Conservation (phyloP, 1,140 invertebrate genomes). For the Calephelis nemesis region DNA sequence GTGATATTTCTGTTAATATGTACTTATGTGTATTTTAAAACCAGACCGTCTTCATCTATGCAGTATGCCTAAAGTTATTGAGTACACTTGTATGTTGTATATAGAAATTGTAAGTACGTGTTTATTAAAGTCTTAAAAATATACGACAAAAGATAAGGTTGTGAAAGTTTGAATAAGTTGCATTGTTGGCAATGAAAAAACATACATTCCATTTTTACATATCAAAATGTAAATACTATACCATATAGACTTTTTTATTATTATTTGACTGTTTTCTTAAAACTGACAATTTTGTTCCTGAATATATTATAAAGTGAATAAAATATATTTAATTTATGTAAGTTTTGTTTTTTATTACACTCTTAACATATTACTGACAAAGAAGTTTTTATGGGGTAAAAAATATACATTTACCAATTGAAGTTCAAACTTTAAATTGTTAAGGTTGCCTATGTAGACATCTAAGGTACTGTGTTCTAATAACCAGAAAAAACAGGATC, state of each 20-base stretch:
- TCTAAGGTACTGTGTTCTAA: too few species aligned
- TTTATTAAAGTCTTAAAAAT: constrained; percentile 21
- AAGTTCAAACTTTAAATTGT: too few species aligned
- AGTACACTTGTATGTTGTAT: constrained; percentile 22
- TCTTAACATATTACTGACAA: too few species aligned
- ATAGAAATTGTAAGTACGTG: constrained; percentile 3
- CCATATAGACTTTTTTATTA: constrained; percentile 19
- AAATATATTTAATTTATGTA: constrained; percentile 9
- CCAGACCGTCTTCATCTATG: constrained; percentile 79
- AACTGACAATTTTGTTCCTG: neutral
- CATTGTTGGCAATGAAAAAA: neutral
- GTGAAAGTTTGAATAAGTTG: constrained; percentile 27
- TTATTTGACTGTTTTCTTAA: neutral
- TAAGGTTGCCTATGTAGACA: too few species aligned
- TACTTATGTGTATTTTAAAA: constrained; percentile 88
- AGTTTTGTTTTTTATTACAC: neutral
- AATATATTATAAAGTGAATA: constrained; percentile 9
- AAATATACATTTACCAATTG: too few species aligned
- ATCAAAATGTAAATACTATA: constrained; percentile 48
- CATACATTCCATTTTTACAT: constrained; percentile 29
- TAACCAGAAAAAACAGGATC: too few species aligned
- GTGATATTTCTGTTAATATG: constrained; percentile 86
- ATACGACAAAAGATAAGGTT: constrained; percentile 28
- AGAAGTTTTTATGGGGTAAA: too few species aligned
- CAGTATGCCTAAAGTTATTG: constrained; percentile 56